phyloP scores from a whole-genome alignment of 2,797 vertebrate genomes.

The Mycteria americana region DNA sequence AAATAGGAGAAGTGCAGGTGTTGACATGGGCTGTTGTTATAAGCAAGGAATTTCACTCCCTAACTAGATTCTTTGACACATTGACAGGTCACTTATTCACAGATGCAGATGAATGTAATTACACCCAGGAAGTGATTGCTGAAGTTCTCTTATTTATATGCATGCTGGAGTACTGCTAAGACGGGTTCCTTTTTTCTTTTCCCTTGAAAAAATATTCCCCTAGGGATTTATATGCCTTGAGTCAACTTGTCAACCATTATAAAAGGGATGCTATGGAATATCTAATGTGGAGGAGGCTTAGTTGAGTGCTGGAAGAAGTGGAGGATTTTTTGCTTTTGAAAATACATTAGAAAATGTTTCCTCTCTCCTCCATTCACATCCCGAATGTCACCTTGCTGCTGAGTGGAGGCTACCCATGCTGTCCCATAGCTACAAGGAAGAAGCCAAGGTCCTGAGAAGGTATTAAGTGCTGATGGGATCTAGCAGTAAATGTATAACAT shows the following conservation, averaged over 20 bases:
- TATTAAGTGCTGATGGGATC: neutral
- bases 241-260: constrained; percentile 40
- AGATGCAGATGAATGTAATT: constrained; percentile 53
- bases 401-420: neutral
- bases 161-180: neutral
- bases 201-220: neutral
- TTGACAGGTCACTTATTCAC: constrained; percentile 64
- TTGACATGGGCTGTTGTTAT: neutral
- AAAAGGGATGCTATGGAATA: constrained; percentile 34
- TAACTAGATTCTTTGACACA: constrained; percentile 11
- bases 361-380: neutral
- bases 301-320: neutral
- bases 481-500: neutral
- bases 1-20: neutral
- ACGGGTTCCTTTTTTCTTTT: neutral
- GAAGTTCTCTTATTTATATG: constrained; percentile 52
- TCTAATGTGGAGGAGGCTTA: constrained; percentile 7
- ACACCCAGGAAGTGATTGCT: constrained; percentile 44
- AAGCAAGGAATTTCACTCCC: neutral
- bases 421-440: neutral
- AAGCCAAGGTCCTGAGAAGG: neutral
- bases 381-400: neutral
- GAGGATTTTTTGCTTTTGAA: neutral
- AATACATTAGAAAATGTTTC: neutral
- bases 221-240: constrained; percentile 22